Percentiles rank a stretch among this genome's conserved stretches.
Conservation (phyloP, 2,888 invertebrate genomes). For the Bellardia bayeri region DNA sequence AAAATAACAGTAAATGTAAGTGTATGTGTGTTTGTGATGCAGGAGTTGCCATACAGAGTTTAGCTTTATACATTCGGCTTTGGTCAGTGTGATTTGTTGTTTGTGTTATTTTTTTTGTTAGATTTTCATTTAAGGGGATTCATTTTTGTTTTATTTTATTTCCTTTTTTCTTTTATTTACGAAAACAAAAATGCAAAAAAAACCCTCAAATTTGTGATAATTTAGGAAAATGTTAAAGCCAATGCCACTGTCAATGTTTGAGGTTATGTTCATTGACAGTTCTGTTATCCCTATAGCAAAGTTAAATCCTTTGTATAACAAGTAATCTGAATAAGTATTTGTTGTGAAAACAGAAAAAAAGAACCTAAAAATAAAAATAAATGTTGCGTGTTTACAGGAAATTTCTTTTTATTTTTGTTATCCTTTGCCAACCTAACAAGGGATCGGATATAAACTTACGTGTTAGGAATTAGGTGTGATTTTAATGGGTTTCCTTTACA, state of each 20-base stretch:
- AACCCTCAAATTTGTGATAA: conserved; percentile 41
- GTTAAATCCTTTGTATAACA: conserved; percentile 79
- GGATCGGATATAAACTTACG: conserved; percentile 57
- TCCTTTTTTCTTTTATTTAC: conserved; percentile 9
- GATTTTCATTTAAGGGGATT: neutral
- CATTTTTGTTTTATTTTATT: neutral
- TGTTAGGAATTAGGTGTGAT: conserved; percentile 75
- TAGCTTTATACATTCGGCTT: conserved; percentile 66
- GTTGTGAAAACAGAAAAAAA: neutral
- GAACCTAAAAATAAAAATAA: conserved; percentile 18
- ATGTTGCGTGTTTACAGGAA: conserved; percentile 53
- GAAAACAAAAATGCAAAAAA: conserved; percentile 33
- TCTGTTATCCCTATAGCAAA: conserved; percentile 78
- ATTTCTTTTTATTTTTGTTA: conserved; percentile 32
- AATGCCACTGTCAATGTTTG: conserved; percentile 70
- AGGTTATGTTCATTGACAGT: conserved; percentile 82
- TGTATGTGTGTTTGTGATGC: neutral
- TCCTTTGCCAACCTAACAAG: conserved; percentile 28
- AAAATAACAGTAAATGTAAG: neutral
- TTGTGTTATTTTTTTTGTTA: neutral
- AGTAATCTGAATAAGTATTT: conserved; percentile 66
- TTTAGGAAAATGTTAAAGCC: conserved; percentile 58
- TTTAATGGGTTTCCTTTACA: conserved; percentile 71
- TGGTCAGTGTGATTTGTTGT: conserved; percentile 59
- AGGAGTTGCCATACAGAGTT: conserved; percentile 41